These are phyloP conservation scores for Pterobdella sp. DNA, from an alignment of 2,888 invertebrate genomes.

Conservation along the genomic window DNA sequence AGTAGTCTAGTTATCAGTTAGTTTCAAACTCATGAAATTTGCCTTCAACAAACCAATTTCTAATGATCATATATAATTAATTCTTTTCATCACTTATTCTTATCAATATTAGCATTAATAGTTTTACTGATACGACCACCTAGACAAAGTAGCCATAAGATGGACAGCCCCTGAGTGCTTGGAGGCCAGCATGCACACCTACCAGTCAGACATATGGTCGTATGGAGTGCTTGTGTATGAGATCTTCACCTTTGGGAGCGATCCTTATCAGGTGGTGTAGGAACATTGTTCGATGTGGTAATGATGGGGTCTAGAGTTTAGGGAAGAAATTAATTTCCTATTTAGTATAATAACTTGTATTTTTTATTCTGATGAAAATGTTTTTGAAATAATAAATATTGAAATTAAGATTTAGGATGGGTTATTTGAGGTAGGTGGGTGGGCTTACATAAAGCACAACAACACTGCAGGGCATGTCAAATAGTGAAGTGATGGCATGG, in stretches of 20 bases:
- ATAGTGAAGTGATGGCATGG: constrained; percentile 13
- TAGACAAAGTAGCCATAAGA: constrained; percentile 72
- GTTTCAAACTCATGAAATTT: too few relatives aligned
- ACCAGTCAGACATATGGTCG: constrained; percentile 81
- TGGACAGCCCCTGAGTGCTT: constrained; percentile 91
- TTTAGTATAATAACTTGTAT: too few relatives aligned
- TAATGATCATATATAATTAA: too few relatives aligned
- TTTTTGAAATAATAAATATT: too few relatives aligned
- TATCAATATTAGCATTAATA: not conserved
- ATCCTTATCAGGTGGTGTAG: constrained; percentile 81
- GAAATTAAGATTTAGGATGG: too few relatives aligned
- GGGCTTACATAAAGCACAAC: too few relatives aligned
- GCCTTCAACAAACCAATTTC: not conserved
- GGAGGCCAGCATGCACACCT: constrained; percentile 71
- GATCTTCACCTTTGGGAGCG: constrained; percentile 80
- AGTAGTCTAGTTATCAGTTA: not conserved
- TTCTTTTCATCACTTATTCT: not conserved
- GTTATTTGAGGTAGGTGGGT: too few relatives aligned
- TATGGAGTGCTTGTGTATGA: constrained; percentile 74
- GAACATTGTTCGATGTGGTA: too few relatives aligned
- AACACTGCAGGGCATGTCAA: constrained; percentile 2
- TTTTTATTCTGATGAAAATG: too few relatives aligned
- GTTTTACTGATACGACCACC: not conserved
- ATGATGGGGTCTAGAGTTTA: too few relatives aligned
- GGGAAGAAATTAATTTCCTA: too few relatives aligned